Evolutionary conservation across 1,140 invertebrate species (phyloP).

Genomic region (Drosophila parvula): DNA sequence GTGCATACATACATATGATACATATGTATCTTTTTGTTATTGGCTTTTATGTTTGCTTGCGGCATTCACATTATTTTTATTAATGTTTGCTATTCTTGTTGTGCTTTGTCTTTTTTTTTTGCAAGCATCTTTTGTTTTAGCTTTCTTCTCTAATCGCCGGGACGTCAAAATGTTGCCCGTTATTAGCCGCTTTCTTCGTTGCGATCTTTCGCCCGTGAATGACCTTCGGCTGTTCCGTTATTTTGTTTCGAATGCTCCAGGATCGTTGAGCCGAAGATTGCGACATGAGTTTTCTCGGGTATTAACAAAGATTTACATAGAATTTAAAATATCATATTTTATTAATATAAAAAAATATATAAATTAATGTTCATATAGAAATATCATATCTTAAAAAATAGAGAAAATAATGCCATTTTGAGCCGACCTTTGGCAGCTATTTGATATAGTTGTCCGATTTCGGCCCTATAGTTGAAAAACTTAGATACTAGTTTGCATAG

Average conservation of each 20-base stretch:
- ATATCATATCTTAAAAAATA: no score
- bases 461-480: no score
- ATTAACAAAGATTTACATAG: no score
- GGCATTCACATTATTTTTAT: slow-evolving; percentile 6
- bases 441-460: no score
- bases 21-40: background rate
- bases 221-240: slow-evolving; percentile 33
- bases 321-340: no score
- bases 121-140: slow-evolving; percentile 19
- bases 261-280: slow-evolving; percentile 19
- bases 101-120: slow-evolving; percentile 20
- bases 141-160: slow-evolving; percentile 30
- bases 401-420: no score
- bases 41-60: no score
- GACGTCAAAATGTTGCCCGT: slow-evolving; percentile 19
- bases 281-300: background rate
- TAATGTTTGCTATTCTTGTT: slow-evolving; percentile 7
- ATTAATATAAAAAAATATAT: no score
- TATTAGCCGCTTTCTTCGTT: slow-evolving; percentile 19
- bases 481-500: no score
- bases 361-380: no score
- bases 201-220: slow-evolving; percentile 38
- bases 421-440: no score
- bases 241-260: slow-evolving; percentile 1
- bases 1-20: background rate